Evolutionary conservation across 2,888 invertebrate genomes (phyloP).

Genomic region (Byasa hedistus): DNA sequence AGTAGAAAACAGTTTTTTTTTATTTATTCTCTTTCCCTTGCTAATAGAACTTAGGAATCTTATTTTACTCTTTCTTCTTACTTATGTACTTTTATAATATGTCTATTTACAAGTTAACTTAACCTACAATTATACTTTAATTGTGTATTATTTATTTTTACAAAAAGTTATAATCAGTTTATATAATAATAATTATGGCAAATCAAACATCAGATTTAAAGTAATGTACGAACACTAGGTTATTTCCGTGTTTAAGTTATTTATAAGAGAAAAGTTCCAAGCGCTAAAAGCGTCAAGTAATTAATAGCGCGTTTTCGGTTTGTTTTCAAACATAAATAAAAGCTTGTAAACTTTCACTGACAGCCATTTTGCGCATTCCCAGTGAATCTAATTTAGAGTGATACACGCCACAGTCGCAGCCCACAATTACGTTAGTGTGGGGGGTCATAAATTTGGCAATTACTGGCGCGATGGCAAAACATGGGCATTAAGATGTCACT

Average conservation of each 20-base stretch:
- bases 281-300: slow-evolving; percentile 13
- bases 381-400: slow-evolving; percentile 75
- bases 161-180: too few relatives aligned
- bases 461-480: slow-evolving; percentile 66
- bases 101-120: too few relatives aligned
- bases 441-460: slow-evolving; percentile 77
- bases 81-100: too few relatives aligned
- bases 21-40: too few relatives aligned
- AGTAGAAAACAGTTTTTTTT: too few relatives aligned
- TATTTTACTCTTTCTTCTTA: too few relatives aligned
- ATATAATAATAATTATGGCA: too few relatives aligned
- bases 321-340: slow-evolving; percentile 29
- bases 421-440: slow-evolving; percentile 75
- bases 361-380: slow-evolving; percentile 58
- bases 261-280: neutral
- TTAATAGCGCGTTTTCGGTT: slow-evolving; percentile 22
- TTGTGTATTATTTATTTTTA: too few relatives aligned
- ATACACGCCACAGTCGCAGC: slow-evolving; percentile 65
- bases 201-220: too few relatives aligned
- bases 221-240: too few relatives aligned
- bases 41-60: too few relatives aligned
- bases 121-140: too few relatives aligned
- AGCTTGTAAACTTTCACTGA: slow-evolving; percentile 48
- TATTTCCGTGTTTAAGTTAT: neutral
- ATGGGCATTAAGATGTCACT: slow-evolving; percentile 57